Base-by-base conservation (phyloP, 2,888 invertebrate genomes). In the Limnephilus lunatus region DNA sequence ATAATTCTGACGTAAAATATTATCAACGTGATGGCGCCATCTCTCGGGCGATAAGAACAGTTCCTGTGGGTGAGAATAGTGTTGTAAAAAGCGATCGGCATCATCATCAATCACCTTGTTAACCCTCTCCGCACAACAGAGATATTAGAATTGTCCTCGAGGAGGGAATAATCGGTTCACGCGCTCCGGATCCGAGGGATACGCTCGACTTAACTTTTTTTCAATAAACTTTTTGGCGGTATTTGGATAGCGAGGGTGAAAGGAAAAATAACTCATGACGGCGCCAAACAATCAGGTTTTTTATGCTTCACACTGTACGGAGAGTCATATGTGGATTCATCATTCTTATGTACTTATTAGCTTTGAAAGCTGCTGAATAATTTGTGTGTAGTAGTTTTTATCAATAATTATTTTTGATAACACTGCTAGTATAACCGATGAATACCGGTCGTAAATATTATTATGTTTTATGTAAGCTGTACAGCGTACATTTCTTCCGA, bases 81-180 rank as follows among this genome's bases (percentile, higher is more conserved):
- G 91, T 44, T 35, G 80, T 88, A 88, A 89, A 90, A 83, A 91
- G 83, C 91, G 89, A 91, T 90, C 87, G 92, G 91, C 86, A 91
- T 92, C 85, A 90, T 93, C 93, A 93, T 93, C 93, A 93, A 93
- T 93, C 93, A 93, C 92, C 92, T 89, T 90, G 91, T 90, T 90
- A 92, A 86, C 86, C 92, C 92, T 90, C 92, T 68, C 89, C 80
- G 89, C 86, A 87, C 90, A 92, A 93, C 93, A 92, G 89, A 92
- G 93, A 92, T 91, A 92, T 93, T 92, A 93, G 92, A 93, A 87
- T 91, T 88, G 91, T 89, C 92, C 90, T 93, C 90, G 81, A 89
- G 89, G 89, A 39, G 89, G 90, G 92, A 92, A 91, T 93, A 92
- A 92, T 92, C 92, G 92, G 85, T 92, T 92, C 92, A 87, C 91